phyloP scores from a whole-genome alignment of 2,113 vertebrate genomes.

The Oceanodroma tethys region DNA sequence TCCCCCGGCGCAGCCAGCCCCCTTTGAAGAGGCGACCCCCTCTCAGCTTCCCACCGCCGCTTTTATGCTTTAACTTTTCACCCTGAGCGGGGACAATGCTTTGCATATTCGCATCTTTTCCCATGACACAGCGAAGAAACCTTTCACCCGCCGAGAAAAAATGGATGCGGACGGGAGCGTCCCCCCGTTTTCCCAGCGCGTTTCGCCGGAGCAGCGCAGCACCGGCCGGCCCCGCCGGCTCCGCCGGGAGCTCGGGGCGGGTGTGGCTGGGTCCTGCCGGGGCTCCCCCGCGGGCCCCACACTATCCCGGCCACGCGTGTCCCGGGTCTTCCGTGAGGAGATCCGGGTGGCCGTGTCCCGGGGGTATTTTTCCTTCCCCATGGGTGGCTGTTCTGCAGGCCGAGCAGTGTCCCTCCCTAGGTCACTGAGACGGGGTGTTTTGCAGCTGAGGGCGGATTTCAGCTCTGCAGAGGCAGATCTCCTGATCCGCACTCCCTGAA shows the following conservation, averaged over 20 bases:
- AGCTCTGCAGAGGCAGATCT: background rate
- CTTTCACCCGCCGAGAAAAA: background rate
- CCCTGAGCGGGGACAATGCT: slow-evolving; percentile 54
- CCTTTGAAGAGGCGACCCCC: slow-evolving; percentile 57
- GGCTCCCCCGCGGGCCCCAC: background rate
- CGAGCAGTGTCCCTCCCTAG: background rate
- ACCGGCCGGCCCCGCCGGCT: background rate
- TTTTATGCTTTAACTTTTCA: slow-evolving; percentile 69
- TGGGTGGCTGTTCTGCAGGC: background rate
- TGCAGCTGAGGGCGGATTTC: background rate
- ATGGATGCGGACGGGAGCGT: background rate
- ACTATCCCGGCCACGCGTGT: background rate
- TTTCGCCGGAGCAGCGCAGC: background rate
- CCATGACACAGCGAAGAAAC: slow-evolving; percentile 27
- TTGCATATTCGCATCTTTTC: slow-evolving; percentile 62
- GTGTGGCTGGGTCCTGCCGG: background rate
- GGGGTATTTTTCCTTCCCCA: background rate
- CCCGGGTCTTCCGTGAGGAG: background rate
- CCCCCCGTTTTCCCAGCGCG: background rate
- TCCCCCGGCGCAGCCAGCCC: background rate
- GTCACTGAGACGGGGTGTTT: background rate
- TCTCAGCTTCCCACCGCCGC: background rate
- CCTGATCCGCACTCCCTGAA: background rate
- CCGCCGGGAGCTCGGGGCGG: background rate
- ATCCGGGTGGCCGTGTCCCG: background rate